These are phyloP conservation scores for Mus spretus DNA, from an alignment of 2,797 vertebrate genomes.

Conservation along the genomic window DNA sequence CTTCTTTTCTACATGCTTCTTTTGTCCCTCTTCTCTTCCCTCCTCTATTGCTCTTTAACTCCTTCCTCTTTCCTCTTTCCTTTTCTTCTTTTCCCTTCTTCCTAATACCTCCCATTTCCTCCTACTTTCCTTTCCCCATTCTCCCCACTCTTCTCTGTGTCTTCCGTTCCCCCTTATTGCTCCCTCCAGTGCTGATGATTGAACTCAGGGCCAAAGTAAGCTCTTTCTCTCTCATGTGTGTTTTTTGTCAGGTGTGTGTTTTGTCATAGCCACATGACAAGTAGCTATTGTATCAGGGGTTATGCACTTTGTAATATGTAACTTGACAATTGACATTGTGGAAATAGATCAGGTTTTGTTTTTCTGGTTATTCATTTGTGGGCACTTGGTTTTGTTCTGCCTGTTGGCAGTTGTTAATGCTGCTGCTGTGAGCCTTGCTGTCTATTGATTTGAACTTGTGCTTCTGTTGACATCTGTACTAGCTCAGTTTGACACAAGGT, in stretches of 20 bases:
- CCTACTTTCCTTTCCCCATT: background rate
- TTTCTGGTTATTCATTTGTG: accelerated
- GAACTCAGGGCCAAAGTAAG: background rate
- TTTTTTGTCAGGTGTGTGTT: background rate
- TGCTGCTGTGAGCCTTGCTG: accelerated
- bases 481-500: background rate
- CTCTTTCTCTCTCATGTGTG: background rate
- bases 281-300: background rate
- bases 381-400: too few species aligned
- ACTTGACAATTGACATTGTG: accelerated
- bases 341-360: accelerated
- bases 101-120: background rate
- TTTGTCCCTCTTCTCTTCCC: background rate
- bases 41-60: background rate
- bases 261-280: background rate
- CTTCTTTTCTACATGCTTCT: background rate
- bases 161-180: background rate
- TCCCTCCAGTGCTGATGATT: background rate
- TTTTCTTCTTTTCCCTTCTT: background rate
- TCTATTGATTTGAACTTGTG: background rate
- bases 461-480: background rate
- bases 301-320: background rate
- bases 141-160: background rate
- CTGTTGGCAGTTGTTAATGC: background rate
- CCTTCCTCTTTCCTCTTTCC: too few species aligned